phyloP scores from a whole-genome alignment of 2,113 vertebrate genomes.

The Plotosus lineatus region DNA sequence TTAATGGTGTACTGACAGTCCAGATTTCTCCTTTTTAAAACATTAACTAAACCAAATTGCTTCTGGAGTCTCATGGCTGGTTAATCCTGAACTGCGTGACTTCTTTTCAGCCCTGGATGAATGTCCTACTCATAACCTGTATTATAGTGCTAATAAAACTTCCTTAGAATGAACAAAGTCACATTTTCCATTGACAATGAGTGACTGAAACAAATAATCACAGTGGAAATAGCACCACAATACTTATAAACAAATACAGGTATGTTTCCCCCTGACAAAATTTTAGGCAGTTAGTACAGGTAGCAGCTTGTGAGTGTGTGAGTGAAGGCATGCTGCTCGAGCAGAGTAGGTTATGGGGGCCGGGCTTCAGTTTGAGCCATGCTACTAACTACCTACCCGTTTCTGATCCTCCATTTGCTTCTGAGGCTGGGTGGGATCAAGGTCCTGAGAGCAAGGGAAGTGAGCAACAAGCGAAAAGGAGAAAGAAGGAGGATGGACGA shows the following conservation, averaged over 20 bases:
- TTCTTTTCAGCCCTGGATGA: neutral
- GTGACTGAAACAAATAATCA: neutral
- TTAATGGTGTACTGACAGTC: neutral
- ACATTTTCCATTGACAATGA: too few species aligned
- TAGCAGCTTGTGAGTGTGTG: constrained; percentile 29
- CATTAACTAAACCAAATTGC: too few species aligned
- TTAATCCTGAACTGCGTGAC: neutral
- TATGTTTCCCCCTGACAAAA: constrained; percentile 29
- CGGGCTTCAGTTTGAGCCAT: neutral
- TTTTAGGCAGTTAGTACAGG: constrained; percentile 38
- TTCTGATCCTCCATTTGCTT: constrained; percentile 97
- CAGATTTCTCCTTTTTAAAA: too few species aligned
- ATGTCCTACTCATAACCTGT: too few species aligned
- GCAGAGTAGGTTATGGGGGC: neutral
- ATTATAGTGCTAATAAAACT: neutral
- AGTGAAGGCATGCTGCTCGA: constrained; percentile 21
- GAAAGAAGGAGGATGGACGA: constrained; percentile 13
- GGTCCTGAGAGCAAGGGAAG: constrained; percentile 83
- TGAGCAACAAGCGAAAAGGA: constrained; percentile 68
- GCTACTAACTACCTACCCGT: constrained; percentile 90
- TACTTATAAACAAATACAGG: neutral
- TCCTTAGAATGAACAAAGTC: neutral
- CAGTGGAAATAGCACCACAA: neutral
- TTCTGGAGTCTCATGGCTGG: neutral
- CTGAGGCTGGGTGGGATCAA: constrained; percentile 91